Percentiles rank a stretch among this genome's conserved stretches.
phyloP scores from a whole-genome alignment of 2,888 invertebrate genomes.

The Sphaerolaimus hirsutus region DNA sequence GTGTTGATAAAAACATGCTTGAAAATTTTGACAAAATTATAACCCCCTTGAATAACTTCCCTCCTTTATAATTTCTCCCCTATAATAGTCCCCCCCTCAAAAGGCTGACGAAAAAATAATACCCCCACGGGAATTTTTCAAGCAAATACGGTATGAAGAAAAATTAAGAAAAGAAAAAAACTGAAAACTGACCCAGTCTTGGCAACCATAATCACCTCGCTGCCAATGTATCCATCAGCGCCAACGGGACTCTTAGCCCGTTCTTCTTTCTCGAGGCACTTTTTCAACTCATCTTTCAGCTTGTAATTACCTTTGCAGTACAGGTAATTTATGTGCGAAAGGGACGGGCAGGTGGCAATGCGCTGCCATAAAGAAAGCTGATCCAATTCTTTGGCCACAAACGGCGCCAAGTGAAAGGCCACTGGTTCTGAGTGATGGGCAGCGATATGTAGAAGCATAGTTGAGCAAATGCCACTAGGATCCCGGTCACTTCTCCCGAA shows the following conservation, averaged over 20 bases:
- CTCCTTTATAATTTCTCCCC: too few species aligned
- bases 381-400: constrained; percentile 24
- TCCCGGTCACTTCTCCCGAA: too few species aligned
- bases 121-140: too few species aligned
- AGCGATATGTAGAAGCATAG: not conserved
- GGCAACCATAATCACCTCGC: constrained; percentile 24
- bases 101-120: too few species aligned
- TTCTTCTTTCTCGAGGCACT: constrained; percentile 20
- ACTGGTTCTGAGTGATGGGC: constrained; percentile 8
- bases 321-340: constrained; percentile 19
- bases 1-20: too few species aligned
- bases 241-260: constrained; percentile 2
- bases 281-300: constrained; percentile 20
- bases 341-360: constrained; percentile 20
- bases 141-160: too few species aligned
- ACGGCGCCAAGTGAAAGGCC: constrained; percentile 23
- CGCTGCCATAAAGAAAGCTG: constrained; percentile 20
- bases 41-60: too few species aligned
- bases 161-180: too few species aligned
- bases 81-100: too few species aligned
- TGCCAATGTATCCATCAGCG: constrained; percentile 21
- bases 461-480: too few species aligned
- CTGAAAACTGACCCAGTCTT: too few species aligned
- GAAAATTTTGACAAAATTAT: too few species aligned
- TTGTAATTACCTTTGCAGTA: constrained; percentile 22